Evolutionary conservation across 2,113 vertebrate species (phyloP).

Genomic region (Oostethus manadensis): DNA sequence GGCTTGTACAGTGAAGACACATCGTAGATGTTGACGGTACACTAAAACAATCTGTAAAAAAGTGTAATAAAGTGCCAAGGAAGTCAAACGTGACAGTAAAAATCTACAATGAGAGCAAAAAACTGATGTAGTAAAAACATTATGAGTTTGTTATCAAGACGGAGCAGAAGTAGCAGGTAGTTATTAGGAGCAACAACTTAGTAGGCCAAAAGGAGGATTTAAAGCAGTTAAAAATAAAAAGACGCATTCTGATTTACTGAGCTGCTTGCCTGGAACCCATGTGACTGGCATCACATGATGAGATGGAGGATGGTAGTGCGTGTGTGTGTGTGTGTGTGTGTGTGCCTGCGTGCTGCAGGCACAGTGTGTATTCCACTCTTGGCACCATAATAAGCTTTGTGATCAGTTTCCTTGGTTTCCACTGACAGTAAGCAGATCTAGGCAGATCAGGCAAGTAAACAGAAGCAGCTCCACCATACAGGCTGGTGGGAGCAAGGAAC

Average conservation of each 20-base stretch:
- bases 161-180: neutral
- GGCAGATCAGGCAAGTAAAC: conserved; percentile 58
- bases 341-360: conserved; percentile 10
- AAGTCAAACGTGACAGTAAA: too few relatives aligned
- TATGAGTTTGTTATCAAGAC: neutral
- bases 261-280: conserved; percentile 72
- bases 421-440: conserved; percentile 71
- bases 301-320: conserved; percentile 35
- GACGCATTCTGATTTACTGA: conserved; percentile 74
- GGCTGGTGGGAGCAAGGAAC: conserved; percentile 25
- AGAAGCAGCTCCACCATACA: conserved; percentile 42
- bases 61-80: too few relatives aligned
- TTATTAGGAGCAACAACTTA: conserved; percentile 17
- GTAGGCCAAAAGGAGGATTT: conserved; percentile 59
- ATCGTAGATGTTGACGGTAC: neutral
- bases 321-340: conserved; percentile 11
- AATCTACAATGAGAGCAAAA: neutral
- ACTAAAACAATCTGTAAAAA: too few relatives aligned
- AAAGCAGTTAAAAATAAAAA: conserved; percentile 73
- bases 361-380: conserved; percentile 32
- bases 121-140: neutral
- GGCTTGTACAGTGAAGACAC: conserved; percentile 1
- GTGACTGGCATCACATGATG: conserved; percentile 73
- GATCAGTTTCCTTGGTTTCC: conserved; percentile 69
- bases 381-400: conserved; percentile 68